Evolutionary conservation across 2,797 vertebrate genomes (phyloP).

Genomic region (Cichlasoma orientale): DNA sequence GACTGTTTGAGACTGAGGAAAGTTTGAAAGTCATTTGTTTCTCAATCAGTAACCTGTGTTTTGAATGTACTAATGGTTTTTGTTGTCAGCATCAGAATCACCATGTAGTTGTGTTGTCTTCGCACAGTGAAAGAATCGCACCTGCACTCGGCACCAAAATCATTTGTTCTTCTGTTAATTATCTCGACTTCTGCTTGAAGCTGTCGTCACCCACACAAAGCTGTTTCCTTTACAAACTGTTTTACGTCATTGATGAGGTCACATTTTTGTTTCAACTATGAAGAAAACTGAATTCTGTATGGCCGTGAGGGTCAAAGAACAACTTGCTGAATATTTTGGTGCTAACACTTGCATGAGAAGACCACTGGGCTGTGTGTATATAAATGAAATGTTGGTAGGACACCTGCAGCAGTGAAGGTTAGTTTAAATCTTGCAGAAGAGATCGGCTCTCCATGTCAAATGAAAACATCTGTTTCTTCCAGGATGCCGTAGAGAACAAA

Average conservation of each 20-base stretch:
- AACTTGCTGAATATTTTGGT: too few species aligned
- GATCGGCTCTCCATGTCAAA: not conserved
- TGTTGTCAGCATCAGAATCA: not conserved
- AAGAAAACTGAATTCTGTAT: not conserved
- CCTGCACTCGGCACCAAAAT: not conserved
- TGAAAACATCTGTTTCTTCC: not conserved
- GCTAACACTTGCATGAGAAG: not conserved
- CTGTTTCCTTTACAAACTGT: not conserved
- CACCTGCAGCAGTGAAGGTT: not conserved
- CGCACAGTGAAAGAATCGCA: not conserved
- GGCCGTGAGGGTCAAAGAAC: not conserved
- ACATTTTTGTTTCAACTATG: not conserved
- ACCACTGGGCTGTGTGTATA: not conserved
- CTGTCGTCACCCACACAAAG: not conserved
- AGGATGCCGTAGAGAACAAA: constrained; percentile 97
- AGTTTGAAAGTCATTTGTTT: not conserved
- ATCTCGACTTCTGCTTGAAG: accelerated
- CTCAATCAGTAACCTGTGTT: not conserved
- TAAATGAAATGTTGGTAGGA: not conserved
- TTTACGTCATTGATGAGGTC: too few species aligned
- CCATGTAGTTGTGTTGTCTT: not conserved
- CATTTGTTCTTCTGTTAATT: not conserved
- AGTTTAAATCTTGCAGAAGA: not conserved
- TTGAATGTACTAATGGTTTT: not conserved
- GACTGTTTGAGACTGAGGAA: not conserved